A percentile compares a stretch with the other conserved stretches of the same genome.
These are phyloP conservation scores for Aldabrachelys gigantea DNA, from an alignment of 2,113 vertebrate genomes.

Conservation along the genomic window DNA sequence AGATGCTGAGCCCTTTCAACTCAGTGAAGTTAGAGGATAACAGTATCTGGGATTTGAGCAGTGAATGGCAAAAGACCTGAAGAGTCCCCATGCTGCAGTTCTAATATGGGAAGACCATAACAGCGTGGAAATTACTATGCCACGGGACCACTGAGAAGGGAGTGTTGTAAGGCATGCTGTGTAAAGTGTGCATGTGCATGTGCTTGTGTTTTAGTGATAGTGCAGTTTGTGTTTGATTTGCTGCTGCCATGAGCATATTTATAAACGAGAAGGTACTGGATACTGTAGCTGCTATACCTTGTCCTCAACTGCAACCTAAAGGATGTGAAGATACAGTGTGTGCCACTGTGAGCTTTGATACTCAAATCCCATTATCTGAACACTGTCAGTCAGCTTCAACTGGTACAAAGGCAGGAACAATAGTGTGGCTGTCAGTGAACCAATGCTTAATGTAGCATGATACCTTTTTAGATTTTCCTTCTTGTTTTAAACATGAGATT, in stretches of 20 bases:
- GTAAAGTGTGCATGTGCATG: neutral
- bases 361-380: neutral
- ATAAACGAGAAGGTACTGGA: neutral
- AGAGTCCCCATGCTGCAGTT: neutral
- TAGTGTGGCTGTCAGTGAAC: neutral
- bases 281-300: neutral
- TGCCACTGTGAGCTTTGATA: neutral
- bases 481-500: neutral
- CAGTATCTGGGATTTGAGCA: neutral
- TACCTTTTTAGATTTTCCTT: neutral
- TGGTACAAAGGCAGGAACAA: neutral
- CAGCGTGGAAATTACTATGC: neutral
- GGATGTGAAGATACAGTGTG: neutral
- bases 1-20: neutral
- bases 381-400: neutral
- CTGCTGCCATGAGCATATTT: neutral
- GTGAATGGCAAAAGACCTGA: neutral
- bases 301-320: accelerated
- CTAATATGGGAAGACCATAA: neutral
- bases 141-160: neutral
- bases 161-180: accelerated
- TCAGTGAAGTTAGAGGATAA: neutral
- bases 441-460: neutral
- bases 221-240: neutral
- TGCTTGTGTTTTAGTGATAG: accelerated